Conservation (phyloP, 2,797 vertebrate species). For the Margarornis squamiger region DNA sequence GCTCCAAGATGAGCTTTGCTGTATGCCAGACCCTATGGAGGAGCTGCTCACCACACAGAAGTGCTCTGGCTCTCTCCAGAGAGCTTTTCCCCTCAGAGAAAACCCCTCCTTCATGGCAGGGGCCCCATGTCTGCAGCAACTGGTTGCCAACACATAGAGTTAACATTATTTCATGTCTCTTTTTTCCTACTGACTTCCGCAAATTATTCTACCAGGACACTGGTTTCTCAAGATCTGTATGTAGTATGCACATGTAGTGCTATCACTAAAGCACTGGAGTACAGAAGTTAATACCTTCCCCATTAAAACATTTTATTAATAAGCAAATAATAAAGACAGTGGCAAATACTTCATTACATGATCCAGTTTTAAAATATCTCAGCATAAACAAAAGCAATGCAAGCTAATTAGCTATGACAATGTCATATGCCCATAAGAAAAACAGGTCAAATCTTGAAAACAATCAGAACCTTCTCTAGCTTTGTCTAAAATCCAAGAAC, state of each 20-base stretch:
- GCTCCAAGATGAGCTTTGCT: background rate
- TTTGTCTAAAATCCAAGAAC: background rate
- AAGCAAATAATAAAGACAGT: background rate
- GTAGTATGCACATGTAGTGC: background rate
- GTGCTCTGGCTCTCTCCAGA: background rate
- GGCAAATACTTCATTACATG: background rate
- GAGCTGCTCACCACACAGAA: background rate
- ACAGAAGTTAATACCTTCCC: background rate
- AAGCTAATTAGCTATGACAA: conserved; percentile 2
- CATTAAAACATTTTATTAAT: conserved; percentile 61
- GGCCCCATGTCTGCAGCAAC: rapidly evolving
- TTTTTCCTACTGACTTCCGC: background rate
- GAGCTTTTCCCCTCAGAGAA: background rate
- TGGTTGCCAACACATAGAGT: background rate
- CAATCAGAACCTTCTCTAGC: background rate
- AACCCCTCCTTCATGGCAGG: background rate
- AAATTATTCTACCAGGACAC: background rate
- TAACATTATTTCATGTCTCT: background rate
- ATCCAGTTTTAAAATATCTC: background rate
- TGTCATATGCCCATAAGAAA: background rate
- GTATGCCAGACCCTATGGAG: background rate
- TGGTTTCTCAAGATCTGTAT: background rate
- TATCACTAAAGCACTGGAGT: background rate
- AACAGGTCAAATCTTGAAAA: background rate
- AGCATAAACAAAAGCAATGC: conserved; percentile 23